A percentile compares a stretch with the other conserved stretches of the same genome.
Conservation (phyloP, 2,888 invertebrate species). For the Metopia argyrocephala region DNA sequence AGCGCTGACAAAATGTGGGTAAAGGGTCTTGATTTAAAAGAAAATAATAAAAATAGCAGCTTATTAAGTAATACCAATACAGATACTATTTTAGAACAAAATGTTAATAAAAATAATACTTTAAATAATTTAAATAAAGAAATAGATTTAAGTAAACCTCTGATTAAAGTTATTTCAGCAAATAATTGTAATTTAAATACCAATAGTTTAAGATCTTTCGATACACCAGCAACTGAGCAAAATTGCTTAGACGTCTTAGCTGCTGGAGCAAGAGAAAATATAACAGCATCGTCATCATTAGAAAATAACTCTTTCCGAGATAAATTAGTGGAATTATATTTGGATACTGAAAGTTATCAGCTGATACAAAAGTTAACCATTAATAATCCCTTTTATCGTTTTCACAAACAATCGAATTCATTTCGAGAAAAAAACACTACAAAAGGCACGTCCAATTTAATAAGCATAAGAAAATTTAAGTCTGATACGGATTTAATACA, state of each 20-base stretch:
- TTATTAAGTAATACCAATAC: conserved; percentile 54
- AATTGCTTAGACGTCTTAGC: not conserved
- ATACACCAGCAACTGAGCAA: not conserved
- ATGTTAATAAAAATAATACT: conserved; percentile 28
- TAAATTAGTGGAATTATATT: not conserved
- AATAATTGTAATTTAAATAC: conserved; percentile 14
- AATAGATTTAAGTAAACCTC: not conserved
- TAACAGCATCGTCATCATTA: not conserved
- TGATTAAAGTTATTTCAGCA: not conserved
- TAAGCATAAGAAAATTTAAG: conserved; percentile 67
- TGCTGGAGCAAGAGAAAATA: too few relatives aligned
- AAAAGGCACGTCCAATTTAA: conserved; percentile 46
- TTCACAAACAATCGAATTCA: conserved; percentile 76
- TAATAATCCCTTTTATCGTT: conserved; percentile 76
- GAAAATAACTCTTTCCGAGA: not conserved
- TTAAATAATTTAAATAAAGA: conserved; percentile 39
- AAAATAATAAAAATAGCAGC: conserved; percentile 66
- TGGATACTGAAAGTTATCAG: conserved; percentile 68
- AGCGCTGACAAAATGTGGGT: too few relatives aligned
- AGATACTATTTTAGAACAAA: not conserved
- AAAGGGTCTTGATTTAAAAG: too few relatives aligned
- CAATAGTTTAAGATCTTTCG: not conserved
- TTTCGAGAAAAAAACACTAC: conserved; percentile 69
- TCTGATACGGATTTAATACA: conserved; percentile 73
- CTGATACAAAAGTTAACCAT: conserved; percentile 73